These are phyloP conservation scores for Galaxea fascicularis DNA, from an alignment of 92 coral and sea anemone species.

Conservation along the genomic window DNA sequence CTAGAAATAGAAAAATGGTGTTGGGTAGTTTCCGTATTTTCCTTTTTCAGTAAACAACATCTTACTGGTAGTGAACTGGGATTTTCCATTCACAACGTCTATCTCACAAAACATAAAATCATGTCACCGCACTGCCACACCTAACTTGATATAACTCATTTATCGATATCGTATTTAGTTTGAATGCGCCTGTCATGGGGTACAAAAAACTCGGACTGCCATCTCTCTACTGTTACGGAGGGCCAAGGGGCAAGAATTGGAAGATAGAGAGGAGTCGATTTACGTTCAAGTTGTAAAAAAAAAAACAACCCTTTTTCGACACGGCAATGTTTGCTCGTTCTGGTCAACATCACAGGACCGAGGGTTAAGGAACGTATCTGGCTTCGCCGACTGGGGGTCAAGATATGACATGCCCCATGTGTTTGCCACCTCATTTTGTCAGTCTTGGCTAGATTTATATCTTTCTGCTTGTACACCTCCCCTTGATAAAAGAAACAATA, in stretches of 20 bases:
- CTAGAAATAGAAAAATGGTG: background rate
- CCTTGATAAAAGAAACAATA: no score
- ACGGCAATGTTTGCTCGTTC: background rate
- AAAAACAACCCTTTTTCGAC: no score
- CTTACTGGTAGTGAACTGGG: constrained; percentile 9
- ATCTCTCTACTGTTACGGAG: no score
- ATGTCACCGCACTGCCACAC: no score
- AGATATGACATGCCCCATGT: background rate
- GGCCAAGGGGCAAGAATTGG: no score
- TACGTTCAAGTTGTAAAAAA: no score
- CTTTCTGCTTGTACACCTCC: background rate
- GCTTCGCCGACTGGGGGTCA: constrained; percentile 21
- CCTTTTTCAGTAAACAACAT: background rate
- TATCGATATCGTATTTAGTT: no score
- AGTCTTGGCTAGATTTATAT: background rate
- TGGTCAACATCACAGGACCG: constrained; percentile 12
- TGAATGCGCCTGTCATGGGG: no score
- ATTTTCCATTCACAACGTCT: background rate
- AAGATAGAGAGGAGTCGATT: no score
- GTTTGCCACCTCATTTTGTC: background rate
- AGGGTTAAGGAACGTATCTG: constrained; percentile 10
- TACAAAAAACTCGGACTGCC: no score
- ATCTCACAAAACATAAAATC: no score
- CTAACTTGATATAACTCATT: no score
- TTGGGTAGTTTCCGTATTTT: background rate